A percentile compares a stretch with the other conserved stretches of the same genome.
These are phyloP conservation scores for Rhea americana DNA, from an alignment of 2,113 vertebrate species.

Conservation along the genomic window DNA sequence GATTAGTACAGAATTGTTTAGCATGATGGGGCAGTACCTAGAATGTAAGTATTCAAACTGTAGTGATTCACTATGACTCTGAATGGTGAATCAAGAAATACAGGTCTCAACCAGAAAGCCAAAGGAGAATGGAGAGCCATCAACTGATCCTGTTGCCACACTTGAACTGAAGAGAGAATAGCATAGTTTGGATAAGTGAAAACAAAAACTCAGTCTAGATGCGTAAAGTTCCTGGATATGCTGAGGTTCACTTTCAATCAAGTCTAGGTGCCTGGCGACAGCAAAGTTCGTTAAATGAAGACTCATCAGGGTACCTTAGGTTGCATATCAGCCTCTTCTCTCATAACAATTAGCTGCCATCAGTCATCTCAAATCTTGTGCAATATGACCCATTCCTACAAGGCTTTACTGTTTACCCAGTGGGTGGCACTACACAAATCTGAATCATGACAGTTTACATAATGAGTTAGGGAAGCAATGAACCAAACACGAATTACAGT, in stretches of 20 bases:
- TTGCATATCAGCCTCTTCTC: background rate
- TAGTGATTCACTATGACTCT: background rate
- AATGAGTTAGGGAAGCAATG: background rate
- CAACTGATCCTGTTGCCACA: background rate
- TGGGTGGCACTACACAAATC: conserved; percentile 11
- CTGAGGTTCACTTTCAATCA: background rate
- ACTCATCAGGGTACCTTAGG: background rate
- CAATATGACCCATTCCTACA: background rate
- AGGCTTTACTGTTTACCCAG: conserved; percentile 15
- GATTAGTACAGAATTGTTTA: background rate
- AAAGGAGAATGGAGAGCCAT: background rate
- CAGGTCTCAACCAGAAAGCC: background rate
- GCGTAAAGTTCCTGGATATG: background rate
- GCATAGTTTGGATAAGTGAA: background rate
- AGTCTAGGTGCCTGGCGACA: background rate
- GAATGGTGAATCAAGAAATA: background rate
- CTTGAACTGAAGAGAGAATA: background rate
- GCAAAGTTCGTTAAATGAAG: background rate
- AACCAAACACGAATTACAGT: background rate
- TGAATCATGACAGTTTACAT: background rate
- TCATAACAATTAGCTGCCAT: background rate
- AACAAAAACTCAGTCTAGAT: background rate
- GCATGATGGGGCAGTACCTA: background rate
- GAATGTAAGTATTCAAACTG: background rate
- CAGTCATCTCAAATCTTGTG: background rate